Evolutionary conservation across 2,113 vertebrate genomes (phyloP).

Genomic region (Lota lota): DNA sequence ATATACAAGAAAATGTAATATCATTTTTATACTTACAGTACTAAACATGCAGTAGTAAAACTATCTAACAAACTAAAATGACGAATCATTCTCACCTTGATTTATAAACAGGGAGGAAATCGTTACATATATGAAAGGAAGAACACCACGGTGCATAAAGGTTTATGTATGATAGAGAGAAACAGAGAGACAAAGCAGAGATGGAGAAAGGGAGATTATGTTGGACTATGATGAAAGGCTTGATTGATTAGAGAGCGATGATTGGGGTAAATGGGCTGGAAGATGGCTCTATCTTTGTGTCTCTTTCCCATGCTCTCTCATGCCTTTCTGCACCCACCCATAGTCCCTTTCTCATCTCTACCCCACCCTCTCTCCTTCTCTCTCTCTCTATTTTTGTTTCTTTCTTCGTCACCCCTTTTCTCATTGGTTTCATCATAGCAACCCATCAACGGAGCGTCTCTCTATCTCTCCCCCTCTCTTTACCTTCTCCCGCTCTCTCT

Average conservation of each 20-base stretch:
- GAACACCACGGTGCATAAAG: constrained; percentile 33
- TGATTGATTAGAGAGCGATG: constrained; percentile 80
- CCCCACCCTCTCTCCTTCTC: constrained; percentile 41
- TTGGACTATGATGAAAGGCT: constrained; percentile 79
- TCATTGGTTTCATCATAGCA: constrained; percentile 77
- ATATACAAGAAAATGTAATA: no score
- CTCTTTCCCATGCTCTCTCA: constrained; percentile 42
- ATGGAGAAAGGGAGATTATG: constrained; percentile 46
- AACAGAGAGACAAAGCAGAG: constrained; percentile 16
- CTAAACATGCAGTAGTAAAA: no score
- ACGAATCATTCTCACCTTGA: no score
- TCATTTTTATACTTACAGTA: no score
- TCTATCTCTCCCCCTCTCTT: background rate
- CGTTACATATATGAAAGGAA: constrained; percentile 9
- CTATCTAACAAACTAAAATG: no score
- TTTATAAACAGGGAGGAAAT: constrained; percentile 14
- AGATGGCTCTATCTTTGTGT: constrained; percentile 73
- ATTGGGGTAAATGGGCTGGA: constrained; percentile 82
- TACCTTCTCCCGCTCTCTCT: constrained; percentile 40
- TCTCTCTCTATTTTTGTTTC: constrained; percentile 26
- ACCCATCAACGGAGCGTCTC: constrained; percentile 80
- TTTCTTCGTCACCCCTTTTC: constrained; percentile 53
- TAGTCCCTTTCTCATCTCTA: constrained; percentile 40
- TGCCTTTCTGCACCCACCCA: constrained; percentile 30
- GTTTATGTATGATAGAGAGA: constrained; percentile 8